Percentiles rank a stretch among this genome's conserved stretches.
These are phyloP conservation scores for Ellobium chinense DNA, from an alignment of 2,888 invertebrate genomes.

Conservation along the genomic window DNA sequence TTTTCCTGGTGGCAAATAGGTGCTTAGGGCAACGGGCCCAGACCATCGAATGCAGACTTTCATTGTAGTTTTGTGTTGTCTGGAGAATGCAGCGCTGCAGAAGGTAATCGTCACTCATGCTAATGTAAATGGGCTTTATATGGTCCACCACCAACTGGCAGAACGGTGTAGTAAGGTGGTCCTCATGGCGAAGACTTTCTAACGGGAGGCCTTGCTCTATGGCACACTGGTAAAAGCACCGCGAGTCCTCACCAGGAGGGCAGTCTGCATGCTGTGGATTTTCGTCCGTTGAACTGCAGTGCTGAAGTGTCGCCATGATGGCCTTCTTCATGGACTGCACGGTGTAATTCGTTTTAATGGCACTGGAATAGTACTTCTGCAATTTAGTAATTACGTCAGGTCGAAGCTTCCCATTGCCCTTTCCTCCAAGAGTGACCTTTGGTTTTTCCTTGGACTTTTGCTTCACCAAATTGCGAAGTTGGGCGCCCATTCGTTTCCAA, in stretches of 20 bases:
- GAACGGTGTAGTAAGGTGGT: conserved; percentile 7
- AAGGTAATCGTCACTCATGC: neutral
- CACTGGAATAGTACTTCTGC: conserved; percentile 20
- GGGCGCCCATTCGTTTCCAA: neutral
- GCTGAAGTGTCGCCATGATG: neutral
- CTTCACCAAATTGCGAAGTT: neutral
- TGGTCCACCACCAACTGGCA: neutral
- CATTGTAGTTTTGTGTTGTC: conserved; percentile 36
- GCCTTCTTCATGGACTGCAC: conserved; percentile 1
- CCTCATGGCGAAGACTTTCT: neutral
- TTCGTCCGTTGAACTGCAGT: conserved; percentile 20
- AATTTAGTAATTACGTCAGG: neutral
- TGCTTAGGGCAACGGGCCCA: conserved; percentile 38
- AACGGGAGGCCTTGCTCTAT: neutral
- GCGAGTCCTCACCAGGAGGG: conserved; percentile 28
- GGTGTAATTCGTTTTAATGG: neutral
- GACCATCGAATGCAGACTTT: conserved; percentile 26
- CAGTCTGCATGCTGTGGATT: conserved; percentile 5
- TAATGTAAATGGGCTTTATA: conserved; percentile 9
- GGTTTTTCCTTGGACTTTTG: conserved; percentile 6
- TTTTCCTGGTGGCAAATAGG: neutral
- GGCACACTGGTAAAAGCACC: conserved; percentile 32
- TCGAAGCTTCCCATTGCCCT: neutral
- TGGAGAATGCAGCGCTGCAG: conserved; percentile 10
- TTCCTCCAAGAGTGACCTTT: conserved; percentile 11